These are phyloP conservation scores for Panagrolaimus sp. DNA, from an alignment of 1,140 invertebrate species.

Conservation along the genomic window DNA sequence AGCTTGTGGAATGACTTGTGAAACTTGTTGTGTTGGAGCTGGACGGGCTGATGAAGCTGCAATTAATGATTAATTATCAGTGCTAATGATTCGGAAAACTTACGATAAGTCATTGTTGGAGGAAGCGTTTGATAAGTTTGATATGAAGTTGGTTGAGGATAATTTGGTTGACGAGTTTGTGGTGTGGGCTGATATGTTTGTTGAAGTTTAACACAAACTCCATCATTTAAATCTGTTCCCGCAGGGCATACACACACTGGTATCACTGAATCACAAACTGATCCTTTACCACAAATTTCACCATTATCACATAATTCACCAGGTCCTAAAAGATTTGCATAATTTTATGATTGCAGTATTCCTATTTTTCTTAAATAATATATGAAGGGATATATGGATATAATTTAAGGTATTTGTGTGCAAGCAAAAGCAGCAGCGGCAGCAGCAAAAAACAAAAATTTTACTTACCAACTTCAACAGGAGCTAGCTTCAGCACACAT, in stretches of 20 bases:
- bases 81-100: too few relatives aligned
- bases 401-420: background rate
- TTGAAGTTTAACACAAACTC: constrained; percentile 38
- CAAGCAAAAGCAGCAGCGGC: background rate
- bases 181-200: background rate
- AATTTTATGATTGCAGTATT: too few relatives aligned
- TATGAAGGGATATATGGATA: too few relatives aligned
- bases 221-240: constrained; percentile 49
- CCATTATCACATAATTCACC: constrained; percentile 53
- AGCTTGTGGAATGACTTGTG: background rate
- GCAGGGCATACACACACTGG: constrained; percentile 54
- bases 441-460: too few relatives aligned
- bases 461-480: constrained; percentile 48
- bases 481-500: constrained; percentile 34
- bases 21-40: background rate
- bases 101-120: too few relatives aligned
- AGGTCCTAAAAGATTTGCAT: constrained; percentile 43
- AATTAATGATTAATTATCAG: too few relatives aligned
- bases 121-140: background rate
- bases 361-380: too few relatives aligned
- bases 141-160: background rate
- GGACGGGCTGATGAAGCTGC: constrained; percentile 7
- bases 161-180: background rate
- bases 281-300: constrained; percentile 43
- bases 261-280: constrained; percentile 50